Evolutionary conservation across 2,888 invertebrate species (phyloP), one percentile per base, ranked within the genome.

Genomic region (Scaptomyza polygonia): DNA sequence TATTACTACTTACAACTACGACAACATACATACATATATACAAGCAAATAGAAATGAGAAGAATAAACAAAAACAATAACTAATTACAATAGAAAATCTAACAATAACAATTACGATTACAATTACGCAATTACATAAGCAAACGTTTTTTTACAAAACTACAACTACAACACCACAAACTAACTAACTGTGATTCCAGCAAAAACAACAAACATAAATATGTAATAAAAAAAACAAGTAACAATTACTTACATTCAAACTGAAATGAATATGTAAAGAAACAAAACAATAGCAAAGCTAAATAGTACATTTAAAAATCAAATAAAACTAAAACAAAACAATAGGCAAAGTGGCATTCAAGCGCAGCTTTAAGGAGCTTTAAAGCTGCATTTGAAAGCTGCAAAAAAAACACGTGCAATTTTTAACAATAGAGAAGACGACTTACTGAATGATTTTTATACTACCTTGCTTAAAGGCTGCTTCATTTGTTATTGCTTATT

Each of bases 101-200:
- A 61, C 51, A 69, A 65, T 73, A 54, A 72, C 48, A 67, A 67
- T 72, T 52, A 30, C 54, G 57, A 61, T 40, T 59, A 36, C 61
- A 57, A 69, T 42, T 48, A 48, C 12, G 36, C 36, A 36, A 63
- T 55, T 55, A 59, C 29, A 67, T 66, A 78, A 65, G 58, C 59
- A 61, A 29, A 67, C 16, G 59, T 69, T 66, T 76, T 73, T 67
- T 73, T 73, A 77, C 65, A 66, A 65, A 67, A 67, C 75, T 62
- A 72, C 74, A 71, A 82, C 72, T 75, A 81, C 80, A 72, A 81
- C 82, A 83, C 86, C 83, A 86, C 86, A 83, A 83, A 83, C 83
- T 86, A 83, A 83, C 83, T 86, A 83, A 83, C 83, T 83, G 83
- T 83, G 83, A 83, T 83, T 75, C 77, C 78, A 83, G 78, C 69